These are phyloP conservation scores for Temnothorax ravouxi DNA, from an alignment of 2,888 invertebrate species.

Conservation along the genomic window DNA sequence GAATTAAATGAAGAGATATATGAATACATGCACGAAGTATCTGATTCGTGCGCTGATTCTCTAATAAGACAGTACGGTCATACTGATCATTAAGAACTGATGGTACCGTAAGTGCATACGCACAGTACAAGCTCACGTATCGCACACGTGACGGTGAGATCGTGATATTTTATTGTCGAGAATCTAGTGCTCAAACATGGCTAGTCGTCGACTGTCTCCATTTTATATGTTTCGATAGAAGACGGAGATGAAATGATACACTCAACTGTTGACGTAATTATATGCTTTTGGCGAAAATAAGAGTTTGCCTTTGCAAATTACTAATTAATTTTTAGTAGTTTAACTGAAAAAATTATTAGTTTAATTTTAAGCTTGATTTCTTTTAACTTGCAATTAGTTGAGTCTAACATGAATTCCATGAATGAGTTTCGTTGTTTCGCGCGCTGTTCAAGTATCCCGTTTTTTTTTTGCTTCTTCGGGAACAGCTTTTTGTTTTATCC, in stretches of 20 bases:
- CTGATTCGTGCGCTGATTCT: slow-evolving; percentile 4
- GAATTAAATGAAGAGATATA: neutral
- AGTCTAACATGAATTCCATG: neutral
- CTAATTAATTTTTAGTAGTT: neutral
- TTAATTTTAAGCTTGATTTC: neutral
- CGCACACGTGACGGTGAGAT: slow-evolving; percentile 18
- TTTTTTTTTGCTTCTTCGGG: slow-evolving; percentile 2
- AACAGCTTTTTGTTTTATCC: slow-evolving; percentile 10
- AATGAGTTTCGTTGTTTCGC: neutral
- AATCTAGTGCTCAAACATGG: slow-evolving; percentile 4
- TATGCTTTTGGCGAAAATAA: neutral
- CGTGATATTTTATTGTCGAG: slow-evolving; percentile 36
- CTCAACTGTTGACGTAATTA: neutral
- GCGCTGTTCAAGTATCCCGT: neutral
- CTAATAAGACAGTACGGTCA: slow-evolving; percentile 10
- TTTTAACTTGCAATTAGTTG: neutral
- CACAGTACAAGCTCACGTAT: slow-evolving; percentile 15
- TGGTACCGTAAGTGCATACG: slow-evolving; percentile 25
- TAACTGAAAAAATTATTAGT: neutral
- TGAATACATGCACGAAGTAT: neutral
- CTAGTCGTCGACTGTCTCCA: neutral
- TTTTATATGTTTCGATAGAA: neutral
- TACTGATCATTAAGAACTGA: slow-evolving; percentile 25
- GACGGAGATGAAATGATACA: neutral
- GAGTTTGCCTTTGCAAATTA: neutral